Base-by-base conservation (phyloP, 2,888 invertebrate genomes). In the Pilophorus perplexus region DNA sequence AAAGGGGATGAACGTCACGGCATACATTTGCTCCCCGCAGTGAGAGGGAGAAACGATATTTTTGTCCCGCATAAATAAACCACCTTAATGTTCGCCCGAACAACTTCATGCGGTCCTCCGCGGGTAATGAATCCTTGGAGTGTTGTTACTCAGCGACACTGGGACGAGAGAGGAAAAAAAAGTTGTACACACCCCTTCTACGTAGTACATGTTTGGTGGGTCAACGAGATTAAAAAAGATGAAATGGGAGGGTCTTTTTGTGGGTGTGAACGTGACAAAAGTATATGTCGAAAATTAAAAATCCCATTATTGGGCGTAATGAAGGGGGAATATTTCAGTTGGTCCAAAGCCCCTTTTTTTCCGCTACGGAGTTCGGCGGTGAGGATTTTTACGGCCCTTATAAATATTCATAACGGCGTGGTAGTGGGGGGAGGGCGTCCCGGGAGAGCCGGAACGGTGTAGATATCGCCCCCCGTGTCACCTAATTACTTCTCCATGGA, bases 241-340 rank as follows among this genome's bases (percentile, higher is more conserved):
- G 27, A 10, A 18, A n/a, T n/a, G n/a, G n/a, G n/a, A n/a, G n/a
- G n/a, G n/a, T n/a, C n/a, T n/a, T n/a, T n/a, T n/a, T n/a, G n/a
- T n/a, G n/a, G n/a, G n/a, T n/a, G n/a, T 3, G 16, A 28, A 16
- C 3, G 14, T n/a, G 27, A 28, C 8, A 10, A 28, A 28, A 52
- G 37, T n/a, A 55, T 38, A 42, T 27, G 59, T 59, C 59, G 62
- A 62, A 62, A 62, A 62, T 62, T 62, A 62, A 62, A 62, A 62
- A 62, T 62, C 62, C 62, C 62, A 62, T 62, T 62, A 62, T 62
- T 62, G 62, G 20, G 48, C 48, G 27, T 48, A 62, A 62, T 62
- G 62, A 46, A 62, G 48, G 62, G n/a, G 23, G 62, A 62, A 62
- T 62, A 59, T 59, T 42, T 59, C 59, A 59, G 59, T 42, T 25